Percentiles rank a stretch among this genome's conserved stretches.
These are phyloP conservation scores for Empidonax alnorum DNA, from an alignment of 2,113 vertebrate species.

Conservation along the genomic window DNA sequence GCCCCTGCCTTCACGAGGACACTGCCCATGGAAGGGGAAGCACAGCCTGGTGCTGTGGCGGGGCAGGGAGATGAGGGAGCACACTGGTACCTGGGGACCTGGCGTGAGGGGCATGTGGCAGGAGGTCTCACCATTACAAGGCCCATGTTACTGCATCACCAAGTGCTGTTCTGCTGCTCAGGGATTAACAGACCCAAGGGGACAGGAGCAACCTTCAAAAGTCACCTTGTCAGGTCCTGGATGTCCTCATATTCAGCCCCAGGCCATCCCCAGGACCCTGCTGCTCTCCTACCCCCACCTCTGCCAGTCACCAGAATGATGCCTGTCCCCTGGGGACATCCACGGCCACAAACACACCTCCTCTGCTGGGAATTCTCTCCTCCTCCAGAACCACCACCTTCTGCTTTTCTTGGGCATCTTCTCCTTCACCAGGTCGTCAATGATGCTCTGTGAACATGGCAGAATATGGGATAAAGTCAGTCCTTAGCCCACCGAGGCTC, in stretches of 20 bases:
- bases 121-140: not conserved
- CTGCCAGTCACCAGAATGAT: not conserved
- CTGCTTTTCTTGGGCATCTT: constrained; percentile 91
- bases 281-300: not conserved
- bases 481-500: not conserved
- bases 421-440: constrained; percentile 87
- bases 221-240: not conserved
- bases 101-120: not conserved
- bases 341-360: constrained; percentile 51
- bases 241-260: not conserved
- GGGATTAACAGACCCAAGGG: not conserved
- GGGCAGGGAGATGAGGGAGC: not conserved
- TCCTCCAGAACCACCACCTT: constrained; percentile 93
- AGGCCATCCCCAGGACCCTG: not conserved
- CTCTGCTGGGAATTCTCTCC: constrained; percentile 75
- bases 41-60: not conserved
- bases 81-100: not conserved
- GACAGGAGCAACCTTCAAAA: not conserved
- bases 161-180: not conserved
- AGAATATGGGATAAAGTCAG: not conserved
- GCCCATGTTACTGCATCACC: not conserved
- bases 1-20: not conserved
- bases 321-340: not conserved
- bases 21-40: not conserved
- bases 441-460: constrained; percentile 74